Evolutionary conservation across 2,888 invertebrate species (phyloP), one percentile per base, ranked within the genome.

Genomic region (Clanis bilineata): DNA sequence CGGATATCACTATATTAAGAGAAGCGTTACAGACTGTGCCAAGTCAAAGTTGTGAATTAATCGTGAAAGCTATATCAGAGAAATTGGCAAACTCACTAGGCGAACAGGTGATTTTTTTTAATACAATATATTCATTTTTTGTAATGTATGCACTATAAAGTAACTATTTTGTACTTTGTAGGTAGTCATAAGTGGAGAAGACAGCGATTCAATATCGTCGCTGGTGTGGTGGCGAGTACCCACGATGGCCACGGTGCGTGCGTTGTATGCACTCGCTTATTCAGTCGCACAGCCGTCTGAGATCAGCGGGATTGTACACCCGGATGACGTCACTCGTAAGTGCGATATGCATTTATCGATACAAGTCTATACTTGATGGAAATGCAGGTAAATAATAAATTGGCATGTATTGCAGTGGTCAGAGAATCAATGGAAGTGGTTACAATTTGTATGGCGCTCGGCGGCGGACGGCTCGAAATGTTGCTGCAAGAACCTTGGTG

Each of bases 371-470:
- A 32, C 5, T 5, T 5, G 5, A 6, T n/a, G 15, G 15, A 5
- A 15, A 39, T 39, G 12, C 7, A 28, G 3, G 10, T 32, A 18
- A 22, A 3, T 23, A 9, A 51, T n/a, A 3, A 39, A 38, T 22
- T 41, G 9, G 22, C 36, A 23, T 61, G 51, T 67, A 76, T 92
- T 78, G 56, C 86, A 90, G 96, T 97, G 77, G 97, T 97, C 75
- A 96, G 97, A 73, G 98, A 98, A 90, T 97, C 98, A 55, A 93
- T 99, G 82, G 98, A 99, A 90, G 96, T 98, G 64, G 93, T 99
- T 64, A 97, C 98, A 56, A 95, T 98, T 68, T 96, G 97, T 68
- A 94, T 98, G 80, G 96, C 98, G 55, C 88, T 99, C 56, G 98
- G 97, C 84, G 97, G 97, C n/a, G 95, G 95, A 59, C 96, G 96